These are phyloP conservation scores for Mixornis gularis DNA, from an alignment of 2,113 vertebrate genomes.

Conservation along the genomic window DNA sequence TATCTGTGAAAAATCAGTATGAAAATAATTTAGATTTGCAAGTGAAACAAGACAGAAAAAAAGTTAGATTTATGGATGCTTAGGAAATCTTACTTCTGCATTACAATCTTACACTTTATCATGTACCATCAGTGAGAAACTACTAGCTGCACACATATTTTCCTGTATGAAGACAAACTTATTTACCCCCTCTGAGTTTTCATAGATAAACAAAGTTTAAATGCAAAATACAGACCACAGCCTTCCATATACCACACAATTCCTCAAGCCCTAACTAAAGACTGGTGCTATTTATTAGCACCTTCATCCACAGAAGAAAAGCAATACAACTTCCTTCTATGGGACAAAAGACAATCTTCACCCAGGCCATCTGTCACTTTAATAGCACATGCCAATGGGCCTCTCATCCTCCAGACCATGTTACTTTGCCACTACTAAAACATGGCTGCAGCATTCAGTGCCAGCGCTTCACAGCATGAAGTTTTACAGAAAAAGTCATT, in stretches of 20 bases:
- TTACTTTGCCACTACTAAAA: background rate
- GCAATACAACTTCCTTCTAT: fast-evolving
- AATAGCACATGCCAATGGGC: background rate
- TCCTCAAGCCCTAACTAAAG: background rate
- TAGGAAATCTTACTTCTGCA: background rate
- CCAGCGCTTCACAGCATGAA: background rate
- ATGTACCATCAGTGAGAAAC: background rate
- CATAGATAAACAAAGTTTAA: background rate
- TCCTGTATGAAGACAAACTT: background rate
- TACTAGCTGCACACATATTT: background rate
- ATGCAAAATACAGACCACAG: background rate
- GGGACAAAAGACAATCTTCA: background rate
- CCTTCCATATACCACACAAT: background rate
- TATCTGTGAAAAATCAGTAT: background rate
- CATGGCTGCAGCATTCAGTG: background rate
- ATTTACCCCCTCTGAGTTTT: background rate
- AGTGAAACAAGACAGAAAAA: background rate
- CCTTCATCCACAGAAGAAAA: background rate
- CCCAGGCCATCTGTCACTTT: background rate
- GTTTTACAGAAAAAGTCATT: background rate
- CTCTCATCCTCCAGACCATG: background rate
- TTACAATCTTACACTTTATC: background rate
- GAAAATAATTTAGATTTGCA: background rate
- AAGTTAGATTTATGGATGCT: background rate
- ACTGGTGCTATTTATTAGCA: background rate